phyloP scores from a whole-genome alignment of 92 coral and sea anemone genomes.

The Phenganax stokvisi region DNA sequence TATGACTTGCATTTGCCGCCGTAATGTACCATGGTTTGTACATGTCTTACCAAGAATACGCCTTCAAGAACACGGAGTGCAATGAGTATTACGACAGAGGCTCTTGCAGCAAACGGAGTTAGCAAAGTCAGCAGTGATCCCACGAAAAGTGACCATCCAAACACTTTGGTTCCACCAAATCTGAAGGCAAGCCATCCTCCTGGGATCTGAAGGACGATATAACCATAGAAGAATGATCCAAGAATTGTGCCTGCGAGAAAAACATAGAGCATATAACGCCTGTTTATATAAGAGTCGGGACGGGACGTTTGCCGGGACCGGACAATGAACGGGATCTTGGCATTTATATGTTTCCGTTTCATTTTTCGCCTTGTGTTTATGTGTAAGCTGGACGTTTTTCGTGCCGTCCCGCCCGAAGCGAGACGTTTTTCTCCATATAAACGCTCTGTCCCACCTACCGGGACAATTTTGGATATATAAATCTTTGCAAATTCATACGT shows the following conservation, averaged over 20 bases:
- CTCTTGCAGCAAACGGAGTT: slow-evolving; percentile 89
- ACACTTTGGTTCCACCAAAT: slow-evolving; percentile 95
- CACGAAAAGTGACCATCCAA: slow-evolving; percentile 80
- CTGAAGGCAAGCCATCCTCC: slow-evolving; percentile 95
- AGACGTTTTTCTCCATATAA: neutral
- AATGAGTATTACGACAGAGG: slow-evolving; percentile 85
- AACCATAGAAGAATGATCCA: slow-evolving; percentile 95
- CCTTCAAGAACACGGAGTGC: slow-evolving; percentile 87
- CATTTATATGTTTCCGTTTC: no score
- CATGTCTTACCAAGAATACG: slow-evolving; percentile 68
- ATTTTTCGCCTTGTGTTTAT: no score
- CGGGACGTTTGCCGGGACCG: no score
- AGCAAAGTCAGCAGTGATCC: slow-evolving; percentile 90
- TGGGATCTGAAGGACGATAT: slow-evolving; percentile 95
- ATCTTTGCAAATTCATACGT: no score
- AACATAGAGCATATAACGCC: neutral
- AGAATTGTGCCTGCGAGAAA: slow-evolving; percentile 73
- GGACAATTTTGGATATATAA: no score
- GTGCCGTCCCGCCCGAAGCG: neutral
- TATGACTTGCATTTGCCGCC: neutral
- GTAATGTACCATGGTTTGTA: neutral
- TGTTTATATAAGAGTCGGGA: no score
- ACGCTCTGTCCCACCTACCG: no score
- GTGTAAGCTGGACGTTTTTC: no score
- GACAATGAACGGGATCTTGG: no score